These are phyloP conservation scores for Bugulina stolonifera DNA, from an alignment of 2,888 invertebrate genomes.

Conservation along the genomic window DNA sequence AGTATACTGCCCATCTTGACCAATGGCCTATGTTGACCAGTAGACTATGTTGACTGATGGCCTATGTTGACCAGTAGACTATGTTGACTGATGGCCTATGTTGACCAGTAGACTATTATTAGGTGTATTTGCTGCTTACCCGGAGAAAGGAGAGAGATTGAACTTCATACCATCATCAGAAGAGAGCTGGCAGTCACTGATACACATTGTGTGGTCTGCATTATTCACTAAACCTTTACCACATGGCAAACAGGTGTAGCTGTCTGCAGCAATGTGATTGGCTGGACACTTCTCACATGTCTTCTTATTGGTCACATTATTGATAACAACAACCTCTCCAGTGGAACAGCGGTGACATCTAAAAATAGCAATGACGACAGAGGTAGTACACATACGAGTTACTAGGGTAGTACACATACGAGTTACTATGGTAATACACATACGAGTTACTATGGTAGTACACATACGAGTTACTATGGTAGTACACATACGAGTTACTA, in stretches of 20 bases:
- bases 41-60: too few species aligned
- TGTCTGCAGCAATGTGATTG: constrained; percentile 30
- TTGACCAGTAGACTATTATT: background rate
- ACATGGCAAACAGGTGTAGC: constrained; percentile 53
- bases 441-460: too few species aligned
- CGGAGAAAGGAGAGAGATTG: constrained; percentile 47
- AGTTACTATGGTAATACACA: too few species aligned
- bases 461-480: too few species aligned
- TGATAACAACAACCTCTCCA: constrained; percentile 56
- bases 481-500: too few species aligned
- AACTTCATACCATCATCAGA: constrained; percentile 37
- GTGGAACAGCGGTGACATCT: constrained; percentile 55
- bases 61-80: too few species aligned
- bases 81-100: too few species aligned
- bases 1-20: too few species aligned
- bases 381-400: too few species aligned
- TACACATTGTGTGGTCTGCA: constrained; percentile 52
- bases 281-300: constrained; percentile 55
- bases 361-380: too few species aligned
- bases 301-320: constrained; percentile 39
- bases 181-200: constrained; percentile 52
- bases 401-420: too few species aligned
- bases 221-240: constrained; percentile 54
- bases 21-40: too few species aligned
- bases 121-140: constrained; percentile 37